phyloP scores from a whole-genome alignment of 2,113 vertebrate species.

The Pluvianellus socialis region DNA sequence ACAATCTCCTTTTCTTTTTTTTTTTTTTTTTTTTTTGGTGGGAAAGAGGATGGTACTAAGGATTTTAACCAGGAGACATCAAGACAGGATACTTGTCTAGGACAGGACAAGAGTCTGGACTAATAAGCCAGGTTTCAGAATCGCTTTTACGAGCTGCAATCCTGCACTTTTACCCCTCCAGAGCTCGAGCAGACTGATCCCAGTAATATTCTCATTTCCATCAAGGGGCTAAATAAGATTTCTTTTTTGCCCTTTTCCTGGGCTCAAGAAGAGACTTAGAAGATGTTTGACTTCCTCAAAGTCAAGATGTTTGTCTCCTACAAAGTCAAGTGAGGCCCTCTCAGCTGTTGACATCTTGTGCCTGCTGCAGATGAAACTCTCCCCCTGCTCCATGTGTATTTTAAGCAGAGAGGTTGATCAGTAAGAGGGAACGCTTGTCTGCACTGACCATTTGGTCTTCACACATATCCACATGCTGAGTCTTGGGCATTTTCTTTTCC shows the following conservation, averaged over 20 bases:
- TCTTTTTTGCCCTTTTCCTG: neutral
- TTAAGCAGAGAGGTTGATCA: neutral
- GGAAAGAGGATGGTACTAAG: neutral
- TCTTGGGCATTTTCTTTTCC: neutral
- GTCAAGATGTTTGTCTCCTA: neutral
- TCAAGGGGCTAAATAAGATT: neutral
- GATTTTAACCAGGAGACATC: neutral
- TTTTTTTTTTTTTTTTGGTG: neutral
- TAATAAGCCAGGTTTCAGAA: neutral
- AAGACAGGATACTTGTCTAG: neutral
- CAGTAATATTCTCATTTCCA: neutral
- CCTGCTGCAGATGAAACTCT: neutral
- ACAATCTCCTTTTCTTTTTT: neutral
- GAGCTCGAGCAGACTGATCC: neutral
- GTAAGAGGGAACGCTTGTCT: neutral
- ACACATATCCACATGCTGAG: accelerated
- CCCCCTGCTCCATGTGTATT: neutral
- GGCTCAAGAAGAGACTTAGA: neutral
- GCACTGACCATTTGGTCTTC: neutral
- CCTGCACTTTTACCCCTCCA: neutral
- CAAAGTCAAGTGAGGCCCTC: neutral
- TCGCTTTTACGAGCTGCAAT: neutral
- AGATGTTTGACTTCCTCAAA: neutral
- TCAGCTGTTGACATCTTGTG: neutral
- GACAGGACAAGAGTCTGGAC: neutral